Conservation (phyloP, 2,888 invertebrate genomes). For the Ennomos erosarius region DNA sequence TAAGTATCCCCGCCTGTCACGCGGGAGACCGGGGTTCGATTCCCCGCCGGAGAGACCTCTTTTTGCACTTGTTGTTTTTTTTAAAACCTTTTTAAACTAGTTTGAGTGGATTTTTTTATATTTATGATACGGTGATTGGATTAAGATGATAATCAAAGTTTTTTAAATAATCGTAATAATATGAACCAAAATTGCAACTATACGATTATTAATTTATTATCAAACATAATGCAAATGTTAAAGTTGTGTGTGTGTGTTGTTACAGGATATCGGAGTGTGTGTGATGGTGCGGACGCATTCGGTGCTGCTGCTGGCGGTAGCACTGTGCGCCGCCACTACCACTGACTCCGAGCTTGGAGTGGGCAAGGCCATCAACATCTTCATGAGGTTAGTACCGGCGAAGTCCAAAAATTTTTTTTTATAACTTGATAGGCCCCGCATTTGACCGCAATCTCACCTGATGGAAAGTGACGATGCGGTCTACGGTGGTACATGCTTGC, state of each 20-base stretch:
- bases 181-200: no score
- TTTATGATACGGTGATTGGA: no score
- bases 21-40: constrained; percentile 86
- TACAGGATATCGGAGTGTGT: constrained; percentile 62
- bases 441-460: no score
- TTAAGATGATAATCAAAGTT: no score
- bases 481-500: no score
- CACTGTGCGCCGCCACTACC: constrained; percentile 86
- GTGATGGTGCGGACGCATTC: constrained; percentile 77
- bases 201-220: no score
- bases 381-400: constrained; percentile 81
- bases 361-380: constrained; percentile 94
- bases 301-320: constrained; percentile 85
- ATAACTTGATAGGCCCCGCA: no score
- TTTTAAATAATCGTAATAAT: no score
- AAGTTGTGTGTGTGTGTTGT: constrained; percentile 28
- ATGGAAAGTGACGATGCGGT: no score
- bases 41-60: constrained; percentile 79
- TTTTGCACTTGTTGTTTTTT: constrained; percentile 23
- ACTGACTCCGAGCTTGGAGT: constrained; percentile 87
- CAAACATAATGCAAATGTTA: no score
- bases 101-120: background rate
- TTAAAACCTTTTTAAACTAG: background rate
- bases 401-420: no score
- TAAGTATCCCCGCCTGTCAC: constrained; percentile 86